Conservation (phyloP, 2,113 vertebrate genomes). For the Gopherus evgoodei region DNA sequence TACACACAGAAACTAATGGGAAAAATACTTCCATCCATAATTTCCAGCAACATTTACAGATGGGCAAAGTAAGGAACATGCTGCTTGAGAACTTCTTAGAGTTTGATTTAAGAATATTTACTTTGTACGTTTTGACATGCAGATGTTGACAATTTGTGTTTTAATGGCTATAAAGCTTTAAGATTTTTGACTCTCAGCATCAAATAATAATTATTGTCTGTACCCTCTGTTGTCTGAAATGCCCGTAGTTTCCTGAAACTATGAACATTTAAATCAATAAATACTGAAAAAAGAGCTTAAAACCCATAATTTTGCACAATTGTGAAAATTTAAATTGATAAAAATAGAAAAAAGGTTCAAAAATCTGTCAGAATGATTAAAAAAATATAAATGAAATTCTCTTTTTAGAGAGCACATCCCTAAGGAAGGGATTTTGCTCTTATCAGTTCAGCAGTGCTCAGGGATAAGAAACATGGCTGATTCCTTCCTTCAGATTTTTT, state of each 20-base stretch:
- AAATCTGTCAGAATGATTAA: neutral
- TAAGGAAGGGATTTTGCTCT: neutral
- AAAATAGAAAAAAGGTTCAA: neutral
- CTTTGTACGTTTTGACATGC: too few species aligned
- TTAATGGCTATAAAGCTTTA: too few species aligned
- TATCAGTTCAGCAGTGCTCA: neutral
- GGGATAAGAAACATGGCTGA: fast-evolving
- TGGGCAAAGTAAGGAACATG: too few species aligned
- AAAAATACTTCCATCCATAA: too few species aligned
- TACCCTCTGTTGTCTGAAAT: neutral
- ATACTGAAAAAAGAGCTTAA: neutral
- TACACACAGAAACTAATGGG: too few species aligned
- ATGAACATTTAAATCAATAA: neutral
- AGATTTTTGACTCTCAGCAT: too few species aligned
- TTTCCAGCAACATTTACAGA: too few species aligned
- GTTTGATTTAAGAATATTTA: too few species aligned
- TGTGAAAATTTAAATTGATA: neutral
- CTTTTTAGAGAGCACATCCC: neutral
- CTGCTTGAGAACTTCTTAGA: too few species aligned
- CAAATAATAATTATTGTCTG: neutral
- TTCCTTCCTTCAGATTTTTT: neutral
- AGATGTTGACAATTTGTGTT: too few species aligned
- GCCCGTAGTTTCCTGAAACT: neutral
- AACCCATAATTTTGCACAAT: neutral
- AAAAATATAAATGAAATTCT: neutral